phyloP scores from a whole-genome alignment of 1,140 invertebrate genomes.

The Nebria ingens region DNA sequence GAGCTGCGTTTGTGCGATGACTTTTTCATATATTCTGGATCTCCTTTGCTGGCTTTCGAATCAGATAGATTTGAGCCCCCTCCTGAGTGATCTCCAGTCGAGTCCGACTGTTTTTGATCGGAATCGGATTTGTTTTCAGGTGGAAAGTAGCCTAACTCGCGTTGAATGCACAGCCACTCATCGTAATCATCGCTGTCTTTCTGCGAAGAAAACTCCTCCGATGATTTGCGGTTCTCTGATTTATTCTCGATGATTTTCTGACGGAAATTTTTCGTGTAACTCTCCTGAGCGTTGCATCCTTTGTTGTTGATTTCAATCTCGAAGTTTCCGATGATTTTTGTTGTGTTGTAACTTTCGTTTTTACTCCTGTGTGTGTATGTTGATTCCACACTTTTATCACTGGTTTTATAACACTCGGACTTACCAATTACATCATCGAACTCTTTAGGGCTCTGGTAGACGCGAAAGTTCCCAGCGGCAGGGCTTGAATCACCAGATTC shows the following conservation, averaged over 20 bases:
- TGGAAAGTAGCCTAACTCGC: constrained; percentile 47
- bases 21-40: not conserved
- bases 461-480: not conserved
- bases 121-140: constrained; percentile 7
- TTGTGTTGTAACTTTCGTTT: not conserved
- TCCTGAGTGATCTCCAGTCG: not conserved
- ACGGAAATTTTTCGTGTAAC: constrained; percentile 1
- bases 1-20: not conserved
- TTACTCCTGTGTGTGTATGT: not conserved
- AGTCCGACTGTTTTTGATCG: not conserved
- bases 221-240: not conserved
- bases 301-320: constrained; percentile 2
- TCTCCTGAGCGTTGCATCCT: not conserved
- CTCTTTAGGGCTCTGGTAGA: not conserved
- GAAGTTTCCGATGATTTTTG: constrained; percentile 1
- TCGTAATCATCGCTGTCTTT: constrained; percentile 43
- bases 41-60: constrained; percentile 4
- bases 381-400: not conserved
- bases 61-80: not conserved
- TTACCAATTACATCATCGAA: not conserved
- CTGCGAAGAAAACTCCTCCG: not conserved
- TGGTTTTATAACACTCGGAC: not conserved
- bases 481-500: not conserved
- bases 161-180: constrained; percentile 58
- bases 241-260: constrained; percentile 3